Conservation (phyloP, 2,113 vertebrate genomes). For the Phalacrocorax brasilianus region DNA sequence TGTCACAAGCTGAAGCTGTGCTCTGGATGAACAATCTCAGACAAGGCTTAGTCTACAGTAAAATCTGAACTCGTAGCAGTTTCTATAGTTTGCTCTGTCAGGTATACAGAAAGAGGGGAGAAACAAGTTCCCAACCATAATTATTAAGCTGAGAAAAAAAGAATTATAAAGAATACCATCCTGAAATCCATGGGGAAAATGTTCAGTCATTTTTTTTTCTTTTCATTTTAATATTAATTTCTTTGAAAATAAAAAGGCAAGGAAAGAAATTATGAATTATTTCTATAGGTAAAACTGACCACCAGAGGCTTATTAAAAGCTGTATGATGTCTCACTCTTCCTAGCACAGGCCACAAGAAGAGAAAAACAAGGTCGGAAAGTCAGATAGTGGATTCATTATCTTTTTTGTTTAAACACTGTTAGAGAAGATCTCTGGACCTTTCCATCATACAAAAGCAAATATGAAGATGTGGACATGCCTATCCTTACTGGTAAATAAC, state of each 20-base stretch:
- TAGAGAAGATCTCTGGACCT: background rate
- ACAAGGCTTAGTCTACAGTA: background rate
- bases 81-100: background rate
- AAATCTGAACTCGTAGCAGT: background rate
- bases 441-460: background rate
- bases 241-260: background rate
- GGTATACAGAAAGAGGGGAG: background rate
- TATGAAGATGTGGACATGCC: background rate
- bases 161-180: background rate
- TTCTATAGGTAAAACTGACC: background rate
- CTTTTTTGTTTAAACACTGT: background rate
- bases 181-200: background rate
- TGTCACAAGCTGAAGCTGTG: background rate
- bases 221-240: background rate
- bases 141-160: background rate
- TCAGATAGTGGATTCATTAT: background rate
- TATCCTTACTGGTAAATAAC: background rate
- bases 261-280: background rate
- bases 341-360: background rate
- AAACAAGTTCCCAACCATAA: background rate
- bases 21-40: background rate
- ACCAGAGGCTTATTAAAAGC: background rate
- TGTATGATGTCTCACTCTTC: background rate
- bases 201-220: background rate
- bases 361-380: background rate